Conservation (phyloP, 2,888 invertebrate genomes). For the Emmelina monodactyla region DNA sequence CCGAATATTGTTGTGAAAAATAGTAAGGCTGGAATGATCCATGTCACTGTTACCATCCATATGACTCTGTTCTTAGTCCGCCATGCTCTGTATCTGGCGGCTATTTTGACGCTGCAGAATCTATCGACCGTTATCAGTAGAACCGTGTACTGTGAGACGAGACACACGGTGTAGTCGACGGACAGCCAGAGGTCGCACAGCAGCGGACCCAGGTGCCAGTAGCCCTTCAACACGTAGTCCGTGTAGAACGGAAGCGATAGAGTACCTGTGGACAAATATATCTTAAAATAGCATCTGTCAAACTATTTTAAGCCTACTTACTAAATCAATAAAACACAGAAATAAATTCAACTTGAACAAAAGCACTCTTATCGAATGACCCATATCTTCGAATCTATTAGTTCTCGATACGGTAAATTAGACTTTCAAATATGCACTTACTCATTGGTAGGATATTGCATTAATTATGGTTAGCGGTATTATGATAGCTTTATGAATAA, state of each 20-base stretch:
- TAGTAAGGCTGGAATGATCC: conserved; percentile 94
- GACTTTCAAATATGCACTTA: too few relatives aligned
- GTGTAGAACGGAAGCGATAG: conserved; percentile 99
- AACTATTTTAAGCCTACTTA: too few relatives aligned
- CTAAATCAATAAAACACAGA: too few relatives aligned
- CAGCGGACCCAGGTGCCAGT: conserved; percentile 96
- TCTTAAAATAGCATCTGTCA: too few relatives aligned
- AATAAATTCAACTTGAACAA: too few relatives aligned
- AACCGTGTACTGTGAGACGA: conserved; percentile 99
- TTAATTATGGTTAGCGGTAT: too few relatives aligned
- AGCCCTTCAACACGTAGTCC: conserved; percentile 94
- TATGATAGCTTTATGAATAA: too few relatives aligned
- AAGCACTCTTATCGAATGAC: too few relatives aligned
- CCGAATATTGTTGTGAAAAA: conserved; percentile 99
- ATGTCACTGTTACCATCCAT: conserved; percentile 95
- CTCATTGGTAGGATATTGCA: too few relatives aligned
- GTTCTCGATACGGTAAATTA: too few relatives aligned
- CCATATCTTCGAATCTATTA: too few relatives aligned
- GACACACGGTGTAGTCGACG: conserved; percentile 98
- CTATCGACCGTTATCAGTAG: conserved; percentile 97
- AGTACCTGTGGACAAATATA: conserved; percentile 75
- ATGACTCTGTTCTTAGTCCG: conserved; percentile 92
- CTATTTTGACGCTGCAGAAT: conserved; percentile 98
- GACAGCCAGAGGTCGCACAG: conserved; percentile 98
- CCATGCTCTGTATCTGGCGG: conserved; percentile 97